Percentiles rank a stretch among this genome's conserved stretches.
These are phyloP conservation scores for Micromys minutus DNA, from an alignment of 2,113 vertebrate species.

Conservation along the genomic window DNA sequence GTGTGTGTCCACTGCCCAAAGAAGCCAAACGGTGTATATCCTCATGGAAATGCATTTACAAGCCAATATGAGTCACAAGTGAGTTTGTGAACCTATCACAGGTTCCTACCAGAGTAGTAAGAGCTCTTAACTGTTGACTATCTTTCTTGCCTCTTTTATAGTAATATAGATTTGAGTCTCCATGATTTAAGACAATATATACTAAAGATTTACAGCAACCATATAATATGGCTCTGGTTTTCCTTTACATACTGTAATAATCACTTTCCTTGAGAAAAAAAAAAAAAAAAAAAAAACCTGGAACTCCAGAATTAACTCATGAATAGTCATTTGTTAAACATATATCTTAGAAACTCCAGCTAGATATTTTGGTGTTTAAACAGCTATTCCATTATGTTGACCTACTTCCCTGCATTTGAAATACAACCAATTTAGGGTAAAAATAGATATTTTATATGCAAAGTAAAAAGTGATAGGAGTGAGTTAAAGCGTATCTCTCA, in stretches of 20 bases:
- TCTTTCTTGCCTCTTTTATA: not conserved
- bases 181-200: not conserved
- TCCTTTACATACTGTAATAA: not conserved
- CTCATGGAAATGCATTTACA: not conserved
- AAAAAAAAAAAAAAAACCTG: not conserved
- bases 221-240: not conserved
- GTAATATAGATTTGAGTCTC: not conserved
- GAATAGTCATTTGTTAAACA: not conserved
- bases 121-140: not conserved
- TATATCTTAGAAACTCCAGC: not conserved
- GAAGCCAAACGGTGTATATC: not conserved
- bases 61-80: not conserved
- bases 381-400: not conserved
- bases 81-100: too few species aligned
- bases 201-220: not conserved
- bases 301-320: not conserved
- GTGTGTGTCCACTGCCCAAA: not conserved
- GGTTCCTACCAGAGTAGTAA: not conserved
- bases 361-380: not conserved
- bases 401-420: constrained; percentile 11
- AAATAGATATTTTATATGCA: not conserved
- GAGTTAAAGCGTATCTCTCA: constrained; percentile 7
- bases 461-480: constrained; percentile 3
- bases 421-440: constrained; percentile 4
- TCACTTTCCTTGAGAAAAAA: not conserved